phyloP scores from a whole-genome alignment of 2,797 vertebrate genomes.

The Paramormyrops hopkinsi region DNA sequence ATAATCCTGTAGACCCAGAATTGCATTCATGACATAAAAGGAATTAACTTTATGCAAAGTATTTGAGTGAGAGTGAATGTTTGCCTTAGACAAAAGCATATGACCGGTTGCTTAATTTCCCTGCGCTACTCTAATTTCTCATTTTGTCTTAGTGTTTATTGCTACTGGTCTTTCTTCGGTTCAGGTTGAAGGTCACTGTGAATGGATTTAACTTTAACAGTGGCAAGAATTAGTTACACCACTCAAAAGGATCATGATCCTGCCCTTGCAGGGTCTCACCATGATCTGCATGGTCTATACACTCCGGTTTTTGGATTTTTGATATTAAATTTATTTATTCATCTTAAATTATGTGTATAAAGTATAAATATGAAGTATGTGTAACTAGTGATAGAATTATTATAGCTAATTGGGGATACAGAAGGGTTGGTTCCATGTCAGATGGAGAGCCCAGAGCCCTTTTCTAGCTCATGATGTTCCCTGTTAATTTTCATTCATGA shows the following conservation, averaged over 20 bases:
- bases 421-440: background rate
- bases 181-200: background rate
- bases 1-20: background rate
- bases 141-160: background rate
- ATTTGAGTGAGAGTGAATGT: background rate
- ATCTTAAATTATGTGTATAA: background rate
- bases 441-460: background rate
- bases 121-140: background rate
- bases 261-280: background rate
- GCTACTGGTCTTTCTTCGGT: background rate
- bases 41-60: background rate
- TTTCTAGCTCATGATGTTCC: background rate
- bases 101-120: background rate
- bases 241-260: background rate
- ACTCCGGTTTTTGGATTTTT: background rate
- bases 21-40: background rate
- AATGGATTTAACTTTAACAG: background rate
- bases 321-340: background rate
- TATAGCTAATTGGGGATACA: background rate
- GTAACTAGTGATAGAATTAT: background rate
- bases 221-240: background rate
- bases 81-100: background rate
- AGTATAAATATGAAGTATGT: background rate
- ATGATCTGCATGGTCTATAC: background rate
- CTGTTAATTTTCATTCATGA: conserved; percentile 24